phyloP scores from a whole-genome alignment of 2,113 vertebrate genomes.

The Onychostoma macrolepis region DNA sequence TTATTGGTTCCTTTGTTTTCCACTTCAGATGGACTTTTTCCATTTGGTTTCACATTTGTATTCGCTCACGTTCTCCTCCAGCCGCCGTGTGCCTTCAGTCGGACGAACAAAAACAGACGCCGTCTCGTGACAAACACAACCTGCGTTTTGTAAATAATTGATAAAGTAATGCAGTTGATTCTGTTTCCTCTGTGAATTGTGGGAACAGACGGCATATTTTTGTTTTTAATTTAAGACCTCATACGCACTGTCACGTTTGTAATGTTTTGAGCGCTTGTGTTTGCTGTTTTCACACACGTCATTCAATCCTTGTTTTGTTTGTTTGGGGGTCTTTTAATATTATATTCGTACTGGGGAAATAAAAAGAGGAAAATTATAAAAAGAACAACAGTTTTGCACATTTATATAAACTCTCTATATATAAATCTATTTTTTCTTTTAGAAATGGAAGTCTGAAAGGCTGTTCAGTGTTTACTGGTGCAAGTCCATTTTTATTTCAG shows the following conservation, averaged over 20 bases:
- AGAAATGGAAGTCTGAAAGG: conserved; percentile 62
- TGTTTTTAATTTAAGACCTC: neutral
- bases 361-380: conserved; percentile 77
- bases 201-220: neutral
- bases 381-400: conserved; percentile 70
- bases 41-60: neutral
- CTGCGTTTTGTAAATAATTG: neutral
- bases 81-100: neutral
- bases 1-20: neutral
- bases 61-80: neutral
- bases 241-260: neutral
- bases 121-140: neutral
- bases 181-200: neutral
- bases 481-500: conserved; percentile 84
- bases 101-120: neutral
- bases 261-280: neutral
- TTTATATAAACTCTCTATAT: conserved; percentile 76
- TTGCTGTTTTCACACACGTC: neutral
- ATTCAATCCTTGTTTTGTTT: conserved; percentile 44
- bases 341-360: conserved; percentile 80
- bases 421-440: conserved; percentile 52
- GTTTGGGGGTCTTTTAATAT: conserved; percentile 52
- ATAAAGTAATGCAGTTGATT: neutral
- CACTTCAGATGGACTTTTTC: neutral
- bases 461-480: conserved; percentile 87